Conservation (phyloP, 1,140 invertebrate species). For the Zophobas morio region DNA sequence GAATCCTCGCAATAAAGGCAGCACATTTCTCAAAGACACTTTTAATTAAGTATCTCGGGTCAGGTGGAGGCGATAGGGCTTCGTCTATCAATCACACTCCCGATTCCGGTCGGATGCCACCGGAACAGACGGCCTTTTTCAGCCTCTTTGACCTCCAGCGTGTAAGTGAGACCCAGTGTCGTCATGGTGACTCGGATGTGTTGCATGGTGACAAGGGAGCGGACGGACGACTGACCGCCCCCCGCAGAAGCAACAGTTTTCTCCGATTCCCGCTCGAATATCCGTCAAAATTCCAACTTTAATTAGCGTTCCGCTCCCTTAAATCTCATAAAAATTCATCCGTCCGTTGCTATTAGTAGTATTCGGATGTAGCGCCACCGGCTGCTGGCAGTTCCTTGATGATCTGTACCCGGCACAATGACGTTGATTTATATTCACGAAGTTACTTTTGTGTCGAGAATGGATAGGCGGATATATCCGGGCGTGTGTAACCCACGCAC, state of each 20-base stretch:
- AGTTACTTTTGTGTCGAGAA: slow-evolving; percentile 58
- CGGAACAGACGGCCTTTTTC: slow-evolving; percentile 42
- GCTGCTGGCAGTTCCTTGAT: slow-evolving; percentile 50
- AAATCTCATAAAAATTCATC: background rate
- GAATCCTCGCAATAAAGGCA: slow-evolving; percentile 20
- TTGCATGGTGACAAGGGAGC: slow-evolving; percentile 43
- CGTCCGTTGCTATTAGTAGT: background rate
- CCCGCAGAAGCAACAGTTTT: background rate
- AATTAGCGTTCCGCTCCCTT: background rate
- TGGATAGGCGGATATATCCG: slow-evolving; percentile 57
- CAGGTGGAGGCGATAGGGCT: slow-evolving; percentile 40
- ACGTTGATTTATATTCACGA: slow-evolving; percentile 61
- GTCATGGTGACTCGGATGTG: slow-evolving; percentile 46
- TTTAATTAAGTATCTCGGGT: slow-evolving; percentile 48
- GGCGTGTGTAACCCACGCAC: slow-evolving; percentile 49
- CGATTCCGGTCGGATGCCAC: slow-evolving; percentile 36
- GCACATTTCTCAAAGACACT: slow-evolving; percentile 46
- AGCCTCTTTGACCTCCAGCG: slow-evolving; percentile 38
- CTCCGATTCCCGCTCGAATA: background rate
- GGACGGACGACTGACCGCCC: background rate
- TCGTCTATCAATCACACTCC: slow-evolving; percentile 48
- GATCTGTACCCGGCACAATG: slow-evolving; percentile 50
- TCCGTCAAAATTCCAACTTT: too few relatives aligned
- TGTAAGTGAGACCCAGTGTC: slow-evolving; percentile 36
- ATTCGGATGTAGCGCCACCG: slow-evolving; percentile 2